Conservation (phyloP, 2,797 vertebrate species). For the Oophaga sylvatica region DNA sequence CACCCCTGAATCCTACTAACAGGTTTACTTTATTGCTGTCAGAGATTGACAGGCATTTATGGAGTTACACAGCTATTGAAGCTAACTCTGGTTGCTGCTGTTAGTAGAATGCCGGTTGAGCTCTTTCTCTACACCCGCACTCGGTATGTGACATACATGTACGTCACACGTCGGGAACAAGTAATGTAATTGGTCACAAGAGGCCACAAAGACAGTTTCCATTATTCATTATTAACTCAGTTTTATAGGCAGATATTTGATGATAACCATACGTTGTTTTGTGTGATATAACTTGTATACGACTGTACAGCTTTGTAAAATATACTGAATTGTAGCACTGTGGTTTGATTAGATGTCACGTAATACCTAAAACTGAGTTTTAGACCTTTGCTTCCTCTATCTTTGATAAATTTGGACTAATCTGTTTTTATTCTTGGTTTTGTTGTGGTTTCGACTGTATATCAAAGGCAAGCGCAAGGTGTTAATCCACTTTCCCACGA, state of each 20-base stretch:
- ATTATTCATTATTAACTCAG: too few relatives aligned
- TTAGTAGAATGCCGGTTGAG: too few relatives aligned
- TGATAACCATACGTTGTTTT: neutral
- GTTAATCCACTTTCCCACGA: slow-evolving; percentile 19
- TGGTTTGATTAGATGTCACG: neutral
- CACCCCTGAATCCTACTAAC: too few relatives aligned
- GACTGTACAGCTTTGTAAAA: neutral
- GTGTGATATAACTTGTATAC: neutral
- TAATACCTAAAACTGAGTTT: slow-evolving; percentile 1
- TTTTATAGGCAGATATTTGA: neutral
- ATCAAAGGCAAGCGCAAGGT: slow-evolving; percentile 25
- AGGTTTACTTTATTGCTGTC: too few relatives aligned
- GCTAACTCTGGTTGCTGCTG: too few relatives aligned
- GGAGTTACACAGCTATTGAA: too few relatives aligned
- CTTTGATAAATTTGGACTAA: slow-evolving; percentile 1
- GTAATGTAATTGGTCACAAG: too few relatives aligned
- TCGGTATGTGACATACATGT: too few relatives aligned
- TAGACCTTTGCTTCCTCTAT: neutral
- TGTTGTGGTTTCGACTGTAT: slow-evolving; percentile 19
- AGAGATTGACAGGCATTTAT: too few relatives aligned
- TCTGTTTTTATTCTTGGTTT: neutral
- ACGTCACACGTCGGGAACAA: too few relatives aligned
- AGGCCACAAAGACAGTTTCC: too few relatives aligned
- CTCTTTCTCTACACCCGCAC: too few relatives aligned
- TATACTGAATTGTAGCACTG: neutral